phyloP scores from a whole-genome alignment of 2,113 vertebrate species.

The Otus sunia region DNA sequence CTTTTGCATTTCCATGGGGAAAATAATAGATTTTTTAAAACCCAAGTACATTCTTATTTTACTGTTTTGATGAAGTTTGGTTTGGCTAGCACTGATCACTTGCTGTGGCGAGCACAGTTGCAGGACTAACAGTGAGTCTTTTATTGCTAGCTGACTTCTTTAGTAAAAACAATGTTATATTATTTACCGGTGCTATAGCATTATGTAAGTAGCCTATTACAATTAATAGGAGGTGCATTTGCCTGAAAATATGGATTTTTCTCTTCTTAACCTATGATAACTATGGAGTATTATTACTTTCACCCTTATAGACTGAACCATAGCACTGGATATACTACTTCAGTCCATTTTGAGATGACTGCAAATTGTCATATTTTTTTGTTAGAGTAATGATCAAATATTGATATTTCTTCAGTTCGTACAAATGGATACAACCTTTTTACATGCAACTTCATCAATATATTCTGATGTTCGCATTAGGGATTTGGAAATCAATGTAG shows the following conservation, averaged over 20 bases:
- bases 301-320: conserved; percentile 56
- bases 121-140: neutral
- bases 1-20: neutral
- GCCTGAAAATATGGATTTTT: conserved; percentile 69
- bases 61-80: neutral
- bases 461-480: conserved; percentile 80
- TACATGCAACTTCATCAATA: conserved; percentile 73
- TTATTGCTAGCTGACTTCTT: conserved; percentile 17
- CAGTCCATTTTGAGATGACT: conserved; percentile 72
- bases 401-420: conserved; percentile 76
- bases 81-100: neutral
- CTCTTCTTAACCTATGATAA: conserved; percentile 68
- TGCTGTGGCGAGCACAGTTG: neutral
- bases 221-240: conserved; percentile 57
- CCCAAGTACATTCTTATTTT: neutral
- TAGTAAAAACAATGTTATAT: conserved; percentile 37
- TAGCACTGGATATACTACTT: conserved; percentile 58
- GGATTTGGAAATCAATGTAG: conserved; percentile 81
- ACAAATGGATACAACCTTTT: conserved; percentile 76
- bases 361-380: conserved; percentile 76
- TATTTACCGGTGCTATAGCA: conserved; percentile 26
- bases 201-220: conserved; percentile 31
- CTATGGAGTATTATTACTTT: conserved; percentile 53
- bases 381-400: conserved; percentile 78
- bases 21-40: neutral